phyloP scores from a whole-genome alignment of 2,888 invertebrate species.

The Drosophila pseudotalamancana region DNA sequence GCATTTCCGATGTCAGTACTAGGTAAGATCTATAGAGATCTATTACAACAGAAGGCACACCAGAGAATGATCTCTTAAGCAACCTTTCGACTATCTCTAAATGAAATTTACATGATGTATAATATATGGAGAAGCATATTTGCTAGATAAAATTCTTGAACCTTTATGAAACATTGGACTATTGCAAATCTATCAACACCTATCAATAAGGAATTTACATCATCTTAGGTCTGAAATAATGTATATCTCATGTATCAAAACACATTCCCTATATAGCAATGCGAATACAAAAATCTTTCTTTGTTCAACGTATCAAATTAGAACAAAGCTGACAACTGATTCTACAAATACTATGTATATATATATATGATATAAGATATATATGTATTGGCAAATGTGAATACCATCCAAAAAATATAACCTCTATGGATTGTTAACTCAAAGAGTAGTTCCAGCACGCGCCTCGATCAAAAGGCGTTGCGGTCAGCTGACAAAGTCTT shows the following conservation, averaged over 20 bases:
- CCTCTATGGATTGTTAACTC: conserved; percentile 8
- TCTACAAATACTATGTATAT: not conserved
- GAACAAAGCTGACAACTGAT: conserved; percentile 7
- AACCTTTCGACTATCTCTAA: not conserved
- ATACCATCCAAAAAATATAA: conserved; percentile 1
- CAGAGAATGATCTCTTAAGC: not conserved
- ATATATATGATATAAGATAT: not conserved
- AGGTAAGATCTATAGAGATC: too few relatives aligned
- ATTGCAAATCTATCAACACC: too few relatives aligned
- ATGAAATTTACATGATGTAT: conserved; percentile 1
- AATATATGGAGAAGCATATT: too few relatives aligned
- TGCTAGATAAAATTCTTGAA: too few relatives aligned
- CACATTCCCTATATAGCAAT: not conserved
- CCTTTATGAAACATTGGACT: too few relatives aligned
- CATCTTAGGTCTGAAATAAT: not conserved
- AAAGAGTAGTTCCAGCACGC: conserved; percentile 5
- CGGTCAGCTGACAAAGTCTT: conserved; percentile 38
- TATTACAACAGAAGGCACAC: conserved; percentile 10
- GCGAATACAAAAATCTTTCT: not conserved
- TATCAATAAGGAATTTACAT: conserved; percentile 1
- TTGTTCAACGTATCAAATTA: not conserved
- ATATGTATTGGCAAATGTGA: not conserved
- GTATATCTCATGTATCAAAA: too few relatives aligned
- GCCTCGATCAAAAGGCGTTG: conserved; percentile 1
- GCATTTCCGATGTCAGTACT: too few relatives aligned